Evolutionary conservation across 2,888 invertebrate genomes (phyloP).

Genomic region (Serrognathus titanus): DNA sequence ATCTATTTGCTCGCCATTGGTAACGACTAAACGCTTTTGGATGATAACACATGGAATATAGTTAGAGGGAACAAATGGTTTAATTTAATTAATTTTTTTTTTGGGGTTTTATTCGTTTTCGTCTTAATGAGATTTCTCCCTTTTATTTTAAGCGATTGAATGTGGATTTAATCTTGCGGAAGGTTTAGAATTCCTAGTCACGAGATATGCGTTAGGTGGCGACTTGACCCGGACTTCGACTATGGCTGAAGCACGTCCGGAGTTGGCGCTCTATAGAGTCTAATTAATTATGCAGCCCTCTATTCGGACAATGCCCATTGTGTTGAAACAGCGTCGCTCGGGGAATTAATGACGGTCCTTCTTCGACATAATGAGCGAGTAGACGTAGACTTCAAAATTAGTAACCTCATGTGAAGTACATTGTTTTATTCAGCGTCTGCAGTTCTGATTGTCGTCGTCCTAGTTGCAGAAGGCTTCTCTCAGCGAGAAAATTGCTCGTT

Average conservation of each 20-base stretch:
- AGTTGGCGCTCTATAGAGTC: slow-evolving; percentile 23
- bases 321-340: slow-evolving; percentile 28
- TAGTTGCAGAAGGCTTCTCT: slow-evolving; percentile 3
- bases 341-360: slow-evolving; percentile 33
- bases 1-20: too few relatives aligned
- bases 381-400: slow-evolving; percentile 8
- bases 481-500: slow-evolving; percentile 19
- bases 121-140: too few relatives aligned
- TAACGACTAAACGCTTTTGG: too few relatives aligned
- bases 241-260: slow-evolving; percentile 26
- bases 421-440: slow-evolving; percentile 13
- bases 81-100: too few relatives aligned
- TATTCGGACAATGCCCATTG: slow-evolving; percentile 35
- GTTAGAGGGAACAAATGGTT: too few relatives aligned
- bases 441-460: slow-evolving; percentile 8
- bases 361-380: slow-evolving; percentile 27
- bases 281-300: slow-evolving; percentile 35
- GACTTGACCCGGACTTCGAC: slow-evolving; percentile 22
- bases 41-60: too few relatives aligned
- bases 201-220: slow-evolving; percentile 11
- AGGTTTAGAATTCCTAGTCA: slow-evolving; percentile 6
- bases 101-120: too few relatives aligned
- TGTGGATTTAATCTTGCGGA: slow-evolving; percentile 15
- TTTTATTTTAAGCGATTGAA: slow-evolving; percentile 1
- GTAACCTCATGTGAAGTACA: slow-evolving; percentile 9